Evolutionary conservation across 2,888 invertebrate genomes (phyloP).

Genomic region (Eristalinus sepulchralis): DNA sequence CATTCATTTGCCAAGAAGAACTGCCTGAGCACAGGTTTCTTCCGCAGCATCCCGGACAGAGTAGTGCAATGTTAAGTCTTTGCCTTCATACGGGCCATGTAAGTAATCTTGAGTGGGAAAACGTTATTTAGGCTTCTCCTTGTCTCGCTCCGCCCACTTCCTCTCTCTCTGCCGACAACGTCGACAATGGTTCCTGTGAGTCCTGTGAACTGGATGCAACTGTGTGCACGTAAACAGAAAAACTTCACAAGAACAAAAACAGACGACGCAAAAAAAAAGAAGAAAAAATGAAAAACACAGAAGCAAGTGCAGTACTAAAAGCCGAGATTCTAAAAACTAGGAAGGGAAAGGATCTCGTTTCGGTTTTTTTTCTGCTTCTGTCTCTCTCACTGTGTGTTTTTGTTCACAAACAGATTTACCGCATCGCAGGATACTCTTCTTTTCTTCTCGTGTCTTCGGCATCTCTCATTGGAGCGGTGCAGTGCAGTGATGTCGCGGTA

Average conservation of each 20-base stretch:
- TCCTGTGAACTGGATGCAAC: slow-evolving; percentile 62
- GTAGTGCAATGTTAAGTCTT: slow-evolving; percentile 67
- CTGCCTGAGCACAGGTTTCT: slow-evolving; percentile 14
- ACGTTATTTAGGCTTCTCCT: slow-evolving; percentile 50
- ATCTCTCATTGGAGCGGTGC: slow-evolving; percentile 47
- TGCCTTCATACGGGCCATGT: slow-evolving; percentile 63
- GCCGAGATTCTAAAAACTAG: slow-evolving; percentile 53
- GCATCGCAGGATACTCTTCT: slow-evolving; percentile 67
- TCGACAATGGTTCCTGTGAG: slow-evolving; percentile 47
- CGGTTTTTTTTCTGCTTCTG: background rate
- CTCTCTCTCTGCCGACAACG: slow-evolving; percentile 32
- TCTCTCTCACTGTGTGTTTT: slow-evolving; percentile 33
- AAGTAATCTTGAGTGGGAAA: slow-evolving; percentile 62
- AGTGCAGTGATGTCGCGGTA: slow-evolving; percentile 51
- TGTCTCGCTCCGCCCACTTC: background rate
- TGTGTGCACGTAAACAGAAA: slow-evolving; percentile 33
- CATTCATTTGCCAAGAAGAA: slow-evolving; percentile 50
- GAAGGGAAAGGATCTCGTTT: slow-evolving; percentile 58
- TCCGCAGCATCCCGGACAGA: slow-evolving; percentile 9
- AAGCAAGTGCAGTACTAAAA: slow-evolving; percentile 50
- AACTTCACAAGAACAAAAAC: background rate
- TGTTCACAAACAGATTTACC: slow-evolving; percentile 67
- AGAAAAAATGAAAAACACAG: background rate
- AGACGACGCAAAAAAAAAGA: background rate
- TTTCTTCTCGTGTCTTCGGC: slow-evolving; percentile 54